phyloP scores from a whole-genome alignment of 1,140 invertebrate species.

The silkworm (Bombyx mori) region DNA sequence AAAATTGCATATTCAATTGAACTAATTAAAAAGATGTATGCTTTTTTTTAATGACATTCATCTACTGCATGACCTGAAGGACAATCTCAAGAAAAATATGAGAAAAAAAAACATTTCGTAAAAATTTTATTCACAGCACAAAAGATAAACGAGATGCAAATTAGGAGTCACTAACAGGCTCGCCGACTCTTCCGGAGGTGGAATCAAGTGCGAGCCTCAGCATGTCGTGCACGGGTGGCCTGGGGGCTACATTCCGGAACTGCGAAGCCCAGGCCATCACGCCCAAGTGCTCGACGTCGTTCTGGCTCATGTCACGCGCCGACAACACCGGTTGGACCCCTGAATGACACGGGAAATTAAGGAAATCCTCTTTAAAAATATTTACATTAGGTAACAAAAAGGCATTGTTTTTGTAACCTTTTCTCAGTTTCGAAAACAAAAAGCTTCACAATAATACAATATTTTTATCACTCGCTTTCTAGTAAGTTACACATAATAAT shows the following conservation, averaged over 20 bases:
- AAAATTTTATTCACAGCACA: too few species aligned
- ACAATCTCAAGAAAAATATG: not conserved
- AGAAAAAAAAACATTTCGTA: not conserved
- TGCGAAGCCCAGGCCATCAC: conserved; percentile 95
- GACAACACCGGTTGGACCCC: conserved; percentile 92
- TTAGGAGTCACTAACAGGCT: conserved; percentile 76
- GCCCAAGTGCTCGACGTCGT: conserved; percentile 94
- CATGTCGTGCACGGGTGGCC: conserved; percentile 84
- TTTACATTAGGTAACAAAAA: too few species aligned
- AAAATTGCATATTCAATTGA: not conserved
- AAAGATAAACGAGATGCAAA: not conserved
- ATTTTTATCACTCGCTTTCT: too few species aligned
- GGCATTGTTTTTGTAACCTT: too few species aligned
- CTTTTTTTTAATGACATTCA: not conserved
- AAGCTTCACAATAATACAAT: too few species aligned
- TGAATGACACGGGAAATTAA: conserved; percentile 6
- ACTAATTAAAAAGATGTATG: not conserved
- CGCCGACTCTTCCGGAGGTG: conserved; percentile 85
- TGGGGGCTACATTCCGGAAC: conserved; percentile 89
- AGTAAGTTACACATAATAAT: too few species aligned
- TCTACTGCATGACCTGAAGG: not conserved
- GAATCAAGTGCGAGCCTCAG: conserved; percentile 82
- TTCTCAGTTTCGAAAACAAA: too few species aligned
- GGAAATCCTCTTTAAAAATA: too few species aligned
- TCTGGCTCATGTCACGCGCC: conserved; percentile 94